Evolutionary conservation across 2,113 vertebrate genomes (phyloP).

Genomic region (Prochilodus magdalenae): DNA sequence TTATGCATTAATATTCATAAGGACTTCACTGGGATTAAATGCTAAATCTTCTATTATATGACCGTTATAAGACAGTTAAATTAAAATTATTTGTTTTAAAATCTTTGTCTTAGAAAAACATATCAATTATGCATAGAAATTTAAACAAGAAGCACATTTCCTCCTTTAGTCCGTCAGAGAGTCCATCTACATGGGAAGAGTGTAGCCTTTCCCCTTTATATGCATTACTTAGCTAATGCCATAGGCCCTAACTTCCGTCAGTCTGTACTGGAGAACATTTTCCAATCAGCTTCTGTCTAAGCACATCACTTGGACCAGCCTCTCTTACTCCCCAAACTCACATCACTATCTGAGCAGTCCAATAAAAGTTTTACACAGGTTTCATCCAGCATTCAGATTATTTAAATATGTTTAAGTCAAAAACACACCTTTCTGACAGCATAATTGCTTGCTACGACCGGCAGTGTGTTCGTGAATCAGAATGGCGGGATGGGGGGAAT

Average conservation of each 20-base stretch:
- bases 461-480: constrained; percentile 81
- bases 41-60: no score
- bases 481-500: constrained; percentile 58
- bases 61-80: no score
- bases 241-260: not conserved
- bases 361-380: constrained; percentile 75
- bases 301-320: constrained; percentile 53
- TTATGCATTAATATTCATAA: no score
- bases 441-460: constrained; percentile 93
- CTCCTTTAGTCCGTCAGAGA: no score
- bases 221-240: not conserved
- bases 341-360: constrained; percentile 68
- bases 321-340: constrained; percentile 77
- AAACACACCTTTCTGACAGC: constrained; percentile 93
- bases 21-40: no score
- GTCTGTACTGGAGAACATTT: not conserved
- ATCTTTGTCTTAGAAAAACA: no score
- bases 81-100: no score
- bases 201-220: no score
- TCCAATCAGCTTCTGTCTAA: not conserved
- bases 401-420: constrained; percentile 89
- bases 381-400: constrained; percentile 84
- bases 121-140: no score
- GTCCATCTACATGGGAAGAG: no score
- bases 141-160: no score